A percentile compares a stretch with the other conserved stretches of the same genome.
Conservation (phyloP, 2,797 vertebrate genomes). For the Neosalanx taihuensis region DNA sequence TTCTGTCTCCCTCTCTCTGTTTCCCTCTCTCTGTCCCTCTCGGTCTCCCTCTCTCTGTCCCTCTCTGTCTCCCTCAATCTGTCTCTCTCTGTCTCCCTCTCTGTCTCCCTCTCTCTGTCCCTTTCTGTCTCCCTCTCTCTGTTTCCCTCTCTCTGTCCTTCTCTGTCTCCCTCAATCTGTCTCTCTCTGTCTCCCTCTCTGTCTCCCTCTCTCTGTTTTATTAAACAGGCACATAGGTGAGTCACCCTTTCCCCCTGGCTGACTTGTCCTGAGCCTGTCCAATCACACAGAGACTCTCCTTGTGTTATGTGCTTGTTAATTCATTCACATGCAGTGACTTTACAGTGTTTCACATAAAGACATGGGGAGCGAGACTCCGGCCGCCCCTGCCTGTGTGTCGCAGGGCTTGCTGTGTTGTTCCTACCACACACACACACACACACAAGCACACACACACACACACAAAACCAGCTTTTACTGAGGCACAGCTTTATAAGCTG, state of each 20-base stretch:
- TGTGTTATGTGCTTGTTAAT: constrained; percentile 50
- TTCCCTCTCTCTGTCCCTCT: not conserved
- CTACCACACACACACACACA: constrained; percentile 5
- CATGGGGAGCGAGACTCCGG: constrained; percentile 31
- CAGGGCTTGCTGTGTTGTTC: constrained; percentile 14
- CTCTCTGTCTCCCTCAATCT: not conserved
- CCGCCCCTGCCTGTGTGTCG: constrained; percentile 1
- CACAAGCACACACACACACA: too few species aligned
- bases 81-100: constrained; percentile 7
- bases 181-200: not conserved
- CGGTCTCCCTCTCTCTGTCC: constrained; percentile 17
- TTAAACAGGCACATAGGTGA: constrained; percentile 14
- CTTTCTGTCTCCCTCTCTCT: constrained; percentile 18
- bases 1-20: constrained; percentile 17
- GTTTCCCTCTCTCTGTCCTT: not conserved
- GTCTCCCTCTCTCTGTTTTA: not conserved
- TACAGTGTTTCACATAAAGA: constrained; percentile 55
- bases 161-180: constrained; percentile 24
- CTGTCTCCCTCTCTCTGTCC: not conserved
- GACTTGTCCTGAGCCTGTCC: constrained; percentile 28
- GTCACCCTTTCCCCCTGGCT: constrained; percentile 48
- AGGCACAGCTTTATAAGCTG: constrained; percentile 39
- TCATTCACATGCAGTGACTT: constrained; percentile 39
- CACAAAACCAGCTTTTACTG: too few species aligned
- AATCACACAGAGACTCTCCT: constrained; percentile 34